Evolutionary conservation across 1,140 invertebrate species (phyloP), one percentile per base, ranked within the genome.

Genomic region (Diorhabda carinulata): DNA sequence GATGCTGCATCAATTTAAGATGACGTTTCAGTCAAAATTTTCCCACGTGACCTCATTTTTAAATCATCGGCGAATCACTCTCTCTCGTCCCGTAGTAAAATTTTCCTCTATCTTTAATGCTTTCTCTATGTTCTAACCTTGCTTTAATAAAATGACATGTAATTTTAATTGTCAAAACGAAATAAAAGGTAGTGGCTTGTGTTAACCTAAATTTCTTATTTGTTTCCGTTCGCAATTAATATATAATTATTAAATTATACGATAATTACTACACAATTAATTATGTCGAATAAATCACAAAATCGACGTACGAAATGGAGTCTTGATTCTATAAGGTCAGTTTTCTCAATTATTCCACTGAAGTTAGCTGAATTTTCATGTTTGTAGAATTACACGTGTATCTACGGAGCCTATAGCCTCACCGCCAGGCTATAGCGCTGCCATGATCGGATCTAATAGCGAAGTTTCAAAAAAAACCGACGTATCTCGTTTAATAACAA

Each of bases 401-500:
- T 43, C 66, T 41, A 66, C 70, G 3, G 74, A 76, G 57, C 62
- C 71, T 70, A 80, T 95, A 62, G 83, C 91, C 4, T 88, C 89
- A 43, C 95, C 95, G 43, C 93, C 94, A 45, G 94, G 94, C 7
- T 96, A 91, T 72, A 92, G 89, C 81, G 86, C 90, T 64, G 88
- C 88, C 8, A 84, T 87, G 5, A 86, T 86, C 66, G 86, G 90
- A 59, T 88, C 85, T 74, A 89, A 91, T 71, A 88, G 85, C 47
- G 94, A 92, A 81, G 87, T 90, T 44, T 88, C 90, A 3, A 89
- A 89, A 77, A 88, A 89, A 70, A 83, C 86, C 2, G 92, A 95
- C 81, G 87, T 90, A 0, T 92, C 89, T 84, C 87, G 92, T 75
- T 83, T 97, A 65, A 91, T 97, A 64, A 94, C 95, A 2, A 97